Conservation (phyloP, 2,888 invertebrate species). For the Abscondita cerata region DNA sequence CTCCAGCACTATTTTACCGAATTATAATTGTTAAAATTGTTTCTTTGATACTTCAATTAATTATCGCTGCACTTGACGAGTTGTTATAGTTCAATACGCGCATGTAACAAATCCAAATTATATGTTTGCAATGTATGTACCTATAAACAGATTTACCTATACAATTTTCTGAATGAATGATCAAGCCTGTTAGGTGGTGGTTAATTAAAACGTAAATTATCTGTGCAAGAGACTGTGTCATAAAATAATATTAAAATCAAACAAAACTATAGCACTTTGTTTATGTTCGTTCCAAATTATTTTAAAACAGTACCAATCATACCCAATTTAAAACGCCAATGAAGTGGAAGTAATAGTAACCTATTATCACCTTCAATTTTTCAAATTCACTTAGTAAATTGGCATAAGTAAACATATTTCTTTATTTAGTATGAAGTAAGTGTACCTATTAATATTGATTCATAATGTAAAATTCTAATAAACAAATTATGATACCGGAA, state of each 20-base stretch:
- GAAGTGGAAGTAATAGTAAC: too few species aligned
- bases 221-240: conserved; percentile 45
- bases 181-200: conserved; percentile 50
- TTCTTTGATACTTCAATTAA: conserved; percentile 33
- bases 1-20: not conserved
- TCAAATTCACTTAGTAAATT: too few species aligned
- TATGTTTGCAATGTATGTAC: conserved; percentile 28
- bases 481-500: too few species aligned
- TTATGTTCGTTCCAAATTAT: conserved; percentile 1
- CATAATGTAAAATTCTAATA: too few species aligned
- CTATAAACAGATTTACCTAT: conserved; percentile 35
- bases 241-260: conserved; percentile 45
- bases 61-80: conserved; percentile 33
- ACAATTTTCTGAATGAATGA: conserved; percentile 52
- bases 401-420: too few species aligned
- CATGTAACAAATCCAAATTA: conserved; percentile 29
- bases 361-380: too few species aligned
- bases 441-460: too few species aligned
- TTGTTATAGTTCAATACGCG: conserved; percentile 31
- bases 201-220: conserved; percentile 52
- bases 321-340: not conserved
- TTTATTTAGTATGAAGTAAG: too few species aligned
- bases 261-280: conserved; percentile 17
- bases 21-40: conserved; percentile 19
- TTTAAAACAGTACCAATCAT: too few species aligned